Base-by-base conservation (phyloP, 2,888 invertebrate species). In the Sarcophaga rosellei region DNA sequence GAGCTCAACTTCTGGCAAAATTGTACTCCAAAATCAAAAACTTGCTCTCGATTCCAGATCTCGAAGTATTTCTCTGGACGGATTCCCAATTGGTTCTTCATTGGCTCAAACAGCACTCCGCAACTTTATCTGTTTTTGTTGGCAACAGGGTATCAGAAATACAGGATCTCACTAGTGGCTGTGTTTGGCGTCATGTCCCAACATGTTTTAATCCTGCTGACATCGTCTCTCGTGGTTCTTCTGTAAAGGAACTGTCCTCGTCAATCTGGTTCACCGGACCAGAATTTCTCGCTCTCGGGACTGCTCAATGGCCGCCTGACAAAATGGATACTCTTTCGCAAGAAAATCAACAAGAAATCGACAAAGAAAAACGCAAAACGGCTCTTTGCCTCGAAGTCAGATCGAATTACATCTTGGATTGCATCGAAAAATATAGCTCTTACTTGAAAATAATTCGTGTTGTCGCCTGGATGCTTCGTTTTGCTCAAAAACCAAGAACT, bases 101-200 rank as follows among this genome's bases (percentile, higher is more conserved):
- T 12, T 88, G 88, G 88, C 77, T 88, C 11, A 70, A 59, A 44
- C 53, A 75, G 63, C 87, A 88, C n/a, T 87, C 88, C 6, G 72
- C 84, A 3, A 85, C 86, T 11, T 47, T 87, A 1, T 87, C 82
- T 3, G 85, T 81, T 15, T 85, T 88, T 73, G 86, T 88, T 15
- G 84, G 81, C 12, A 89, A 89, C 44, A 75, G 87, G 3, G 73
- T 88, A 3, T 80, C 79, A 4, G 84, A 85, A 65, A 88, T 88
- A 25, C 86, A 84, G 45, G 82, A 85, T 17, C 23, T 69, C 11
- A 81, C 88, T 17, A 23, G n/a, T 12, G 45, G 72, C 10, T 23
- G 57, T 57, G 4, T 69, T 68, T 88, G 85, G 88, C 84, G 63
- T 35, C 79, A 88, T 65, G 84, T 87, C 3, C 88, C 84, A 47